Evolutionary conservation across 1,140 invertebrate genomes (phyloP).

Genomic region (Venturia canescens): DNA sequence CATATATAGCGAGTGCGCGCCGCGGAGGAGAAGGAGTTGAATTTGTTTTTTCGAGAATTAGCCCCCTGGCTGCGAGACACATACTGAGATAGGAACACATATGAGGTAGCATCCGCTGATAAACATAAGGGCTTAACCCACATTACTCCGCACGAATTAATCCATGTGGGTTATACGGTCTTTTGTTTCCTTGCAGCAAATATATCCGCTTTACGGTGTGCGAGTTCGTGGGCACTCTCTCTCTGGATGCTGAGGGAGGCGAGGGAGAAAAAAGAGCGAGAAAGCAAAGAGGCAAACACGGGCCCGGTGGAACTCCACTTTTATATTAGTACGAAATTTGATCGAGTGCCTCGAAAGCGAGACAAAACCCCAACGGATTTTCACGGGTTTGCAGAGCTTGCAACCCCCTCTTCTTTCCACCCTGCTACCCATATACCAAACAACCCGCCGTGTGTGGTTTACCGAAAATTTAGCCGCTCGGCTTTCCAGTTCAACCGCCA

Average conservation of each 20-base stretch:
- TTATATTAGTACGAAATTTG: conserved; percentile 36
- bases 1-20: background rate
- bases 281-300: background rate
- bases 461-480: conserved; percentile 28
- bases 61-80: background rate
- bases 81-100: background rate
- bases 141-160: background rate
- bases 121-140: background rate
- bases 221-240: too few species aligned
- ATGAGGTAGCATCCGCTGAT: background rate
- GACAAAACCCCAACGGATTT: conserved; percentile 25
- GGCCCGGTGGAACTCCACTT: conserved; percentile 1
- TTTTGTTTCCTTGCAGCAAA: background rate
- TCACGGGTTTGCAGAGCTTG: conserved; percentile 16
- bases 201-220: background rate
- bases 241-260: too few species aligned
- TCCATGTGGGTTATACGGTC: background rate
- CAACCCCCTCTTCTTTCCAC: too few species aligned
- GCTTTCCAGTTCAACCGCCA: conserved; percentile 14
- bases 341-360: conserved; percentile 21
- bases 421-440: background rate
- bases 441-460: conserved; percentile 14
- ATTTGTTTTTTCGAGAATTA: conserved; percentile 43
- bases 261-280: background rate
- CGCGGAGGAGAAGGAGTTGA: background rate